Evolutionary conservation across 1,140 invertebrate genomes (phyloP), one percentile per base, ranked within the genome.

Genomic region (Trypoxylus dichotomus): DNA sequence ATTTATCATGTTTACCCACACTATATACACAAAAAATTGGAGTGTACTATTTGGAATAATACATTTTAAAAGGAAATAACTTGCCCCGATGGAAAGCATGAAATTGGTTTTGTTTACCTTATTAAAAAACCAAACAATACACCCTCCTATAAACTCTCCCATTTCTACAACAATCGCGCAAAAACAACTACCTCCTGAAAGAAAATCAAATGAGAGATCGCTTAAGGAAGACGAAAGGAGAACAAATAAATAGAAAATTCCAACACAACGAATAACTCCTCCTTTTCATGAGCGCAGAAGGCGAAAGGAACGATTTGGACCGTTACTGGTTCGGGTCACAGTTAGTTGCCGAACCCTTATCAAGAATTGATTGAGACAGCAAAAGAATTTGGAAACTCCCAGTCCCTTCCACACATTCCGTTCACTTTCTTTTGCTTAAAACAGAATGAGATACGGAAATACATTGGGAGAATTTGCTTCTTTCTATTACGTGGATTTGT

Each of bases 271-370:
- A 54, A 19, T n/a, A n/a, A 54, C 47, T 54, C 47, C n/a, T 54
- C n/a, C 47, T 54, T 54, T 54, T 19, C n/a, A 54, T 54, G 47
- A n/a, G 47, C 15, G 2, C 6, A n/a, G 47, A 54, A n/a, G 19
- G 47, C 15, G 47, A 54, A 54, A 54, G n/a, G 19, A 54, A 54
- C 47, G 47, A 54, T n/a, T 54, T 54, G 47, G n/a, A 54, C 47
- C 47, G 19, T 54, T 54, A 54, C 47, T 54, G n/a, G 47, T 54
- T 54, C 47, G 47, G 47, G 47, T 54, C 47, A 54, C 47, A 54
- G 15, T 54, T 54, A 19, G 47, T 54, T 54, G 47, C 47, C 47
- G 47, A 54, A 54, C 47, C 47, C 47, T 54, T 54, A 54, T 54
- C 47, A 54, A 54, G 47, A 37, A 37, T 37, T 37, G 47, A 54